These are phyloP conservation scores for Megaustenia siamemsis DNA, from an alignment of 2,888 invertebrate species.

Conservation along the genomic window DNA sequence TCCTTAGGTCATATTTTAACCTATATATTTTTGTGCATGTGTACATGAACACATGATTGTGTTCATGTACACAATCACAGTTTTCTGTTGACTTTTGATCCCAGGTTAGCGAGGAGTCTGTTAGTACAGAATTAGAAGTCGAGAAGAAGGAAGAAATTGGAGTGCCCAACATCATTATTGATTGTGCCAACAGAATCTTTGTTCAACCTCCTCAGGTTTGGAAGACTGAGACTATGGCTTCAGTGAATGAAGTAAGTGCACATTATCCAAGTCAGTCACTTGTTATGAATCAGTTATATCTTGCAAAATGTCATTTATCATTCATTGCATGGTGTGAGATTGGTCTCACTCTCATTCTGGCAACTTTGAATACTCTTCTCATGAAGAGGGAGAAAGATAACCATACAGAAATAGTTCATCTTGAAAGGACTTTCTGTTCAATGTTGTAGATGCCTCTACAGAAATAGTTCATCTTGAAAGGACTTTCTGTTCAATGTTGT, in stretches of 20 bases:
- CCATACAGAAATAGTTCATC: too few species aligned
- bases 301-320: too few species aligned
- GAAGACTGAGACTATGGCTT: slow-evolving; percentile 67
- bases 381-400: too few species aligned
- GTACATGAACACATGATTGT: neutral
- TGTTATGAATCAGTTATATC: too few species aligned
- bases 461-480: too few species aligned
- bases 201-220: slow-evolving; percentile 60
- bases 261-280: neutral
- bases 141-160: slow-evolving; percentile 76
- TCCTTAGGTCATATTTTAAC: too few species aligned
- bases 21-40: neutral
- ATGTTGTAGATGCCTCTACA: too few species aligned
- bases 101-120: slow-evolving; percentile 59
- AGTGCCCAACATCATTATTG: slow-evolving; percentile 75
- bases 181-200: slow-evolving; percentile 69
- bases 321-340: neutral
- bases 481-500: too few species aligned
- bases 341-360: too few species aligned
- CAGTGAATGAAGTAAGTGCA: slow-evolving; percentile 70
- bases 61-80: neutral
- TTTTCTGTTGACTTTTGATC: slow-evolving; percentile 52
- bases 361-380: too few species aligned
- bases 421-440: too few species aligned
- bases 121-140: slow-evolving; percentile 61